Base-by-base conservation (phyloP, 2,797 vertebrate genomes). In the Peromyscus nudipes region DNA sequence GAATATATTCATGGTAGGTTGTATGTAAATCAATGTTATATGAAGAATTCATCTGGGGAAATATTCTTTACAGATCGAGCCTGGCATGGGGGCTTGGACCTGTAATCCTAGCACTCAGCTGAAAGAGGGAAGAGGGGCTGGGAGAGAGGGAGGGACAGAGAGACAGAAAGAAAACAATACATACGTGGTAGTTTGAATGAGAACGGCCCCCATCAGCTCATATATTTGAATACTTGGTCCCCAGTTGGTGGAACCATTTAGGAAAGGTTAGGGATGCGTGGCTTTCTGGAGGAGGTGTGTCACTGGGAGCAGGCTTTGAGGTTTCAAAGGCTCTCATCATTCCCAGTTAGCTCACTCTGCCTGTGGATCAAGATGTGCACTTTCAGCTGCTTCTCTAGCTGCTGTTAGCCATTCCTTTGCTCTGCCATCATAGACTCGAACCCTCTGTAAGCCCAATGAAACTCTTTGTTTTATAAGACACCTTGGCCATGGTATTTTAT, bases 31-130 rank as follows among this genome's bases (percentile, higher is more conserved):
- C 60, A 64, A 31, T 43, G 60, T 34, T 65, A 95, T 40, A 81
- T 93, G 75, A 92, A 93, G 37, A 91, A 73, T 46, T 92, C 37
- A 75, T 13, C 84, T 92, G 57, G 31, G 55, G 27, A 87, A 69
- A 84, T 12, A 67, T 31, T 52, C 31, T 67, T 86, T 21, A 86
- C 82, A 65, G 64, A 65, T 67, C 5, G 31, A 29, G 60, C 17
- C 37, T 29, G 57, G 57, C 81, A 65, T 31, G 9, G 82, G 46
- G 25, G n/a, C n/a, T 40, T 62, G 37, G 40, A 14, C 60, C 60
- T 84, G 16, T 64, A 84, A 84, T 34, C 29, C 60, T 46, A 84
- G 62, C 82, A 65, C 40, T 46, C 17, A 65, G 60, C 81, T 46
- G 40, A 84, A 64, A 84, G 17, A 84, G 62, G 62, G 17, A 84